Base-by-base conservation (phyloP, 2,113 vertebrate genomes). In the Calyptommatus sinebrachiatus region DNA sequence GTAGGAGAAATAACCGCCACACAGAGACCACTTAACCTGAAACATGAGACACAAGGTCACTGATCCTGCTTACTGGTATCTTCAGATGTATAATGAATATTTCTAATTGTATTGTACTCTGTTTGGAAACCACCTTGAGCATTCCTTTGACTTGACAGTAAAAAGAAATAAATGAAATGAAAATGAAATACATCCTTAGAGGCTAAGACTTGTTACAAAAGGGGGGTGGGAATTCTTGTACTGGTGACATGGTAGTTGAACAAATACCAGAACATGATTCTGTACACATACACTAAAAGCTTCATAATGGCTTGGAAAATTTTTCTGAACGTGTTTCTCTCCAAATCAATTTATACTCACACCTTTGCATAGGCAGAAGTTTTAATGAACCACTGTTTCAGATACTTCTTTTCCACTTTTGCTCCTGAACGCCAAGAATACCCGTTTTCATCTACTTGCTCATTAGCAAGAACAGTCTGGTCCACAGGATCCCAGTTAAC, bases 401-500 rank as follows among this genome's bases (percentile, higher is more conserved):
- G 97, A 80, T 98, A 95, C 83, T 97, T 98, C 94, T 97, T 96
- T 63, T 99, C 97, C 89, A 99, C 98, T 85, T 94, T 93, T 45
- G 97, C 97, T 53, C 98, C 97, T 31, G 98, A 99, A 78, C 98
- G 97, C 98, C 98, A 99, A 0, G 98, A 99, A 70, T 87, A 90
- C 14, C 98, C 98, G 4, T 91, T 95, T 78, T 97, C 97, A 89
- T 99, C 97, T 93, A 99, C 97, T 89, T 99, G 98, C 86, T 99
- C 98, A 31, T 99, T 97, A 78, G 98, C 98, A 57, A 99, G 93
- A 84, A 99, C 98, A 0, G 98, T 99, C 77, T 98, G 95, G 84
- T 99, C 98, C 83, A 99, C 95, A 0, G 98, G 98, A 80, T 99
- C 98, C 98, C 98, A 99, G 90, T 99, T 99, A 82, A 99, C 98